A percentile compares a stretch with the other conserved stretches of the same genome.
Evolutionary conservation across 2,888 invertebrate species (phyloP).

Genomic region (Zaprionus bogoriensis): DNA sequence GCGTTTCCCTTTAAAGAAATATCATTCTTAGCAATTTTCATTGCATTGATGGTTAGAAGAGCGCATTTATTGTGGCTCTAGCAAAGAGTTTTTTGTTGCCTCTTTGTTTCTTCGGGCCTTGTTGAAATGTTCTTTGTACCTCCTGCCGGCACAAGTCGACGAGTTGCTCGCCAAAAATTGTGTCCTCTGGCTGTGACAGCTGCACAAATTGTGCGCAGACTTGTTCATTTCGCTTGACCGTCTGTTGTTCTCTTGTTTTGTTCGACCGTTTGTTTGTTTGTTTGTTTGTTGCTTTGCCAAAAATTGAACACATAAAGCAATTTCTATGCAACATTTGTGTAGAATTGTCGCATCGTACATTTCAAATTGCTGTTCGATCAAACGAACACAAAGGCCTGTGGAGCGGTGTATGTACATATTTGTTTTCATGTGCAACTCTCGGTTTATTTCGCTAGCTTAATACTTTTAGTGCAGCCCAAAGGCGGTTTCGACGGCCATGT

Average conservation of each 20-base stretch:
- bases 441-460: too few relatives aligned
- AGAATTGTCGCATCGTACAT: constrained; percentile 47
- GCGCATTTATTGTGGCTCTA: constrained; percentile 33
- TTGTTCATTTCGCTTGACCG: constrained; percentile 66
- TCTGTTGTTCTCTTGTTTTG: constrained; percentile 13
- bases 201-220: constrained; percentile 67
- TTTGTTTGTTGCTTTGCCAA: constrained; percentile 47
- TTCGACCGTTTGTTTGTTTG: constrained; percentile 14
- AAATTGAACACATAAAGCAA: constrained; percentile 60
- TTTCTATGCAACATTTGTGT: constrained; percentile 76
- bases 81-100: constrained; percentile 1
- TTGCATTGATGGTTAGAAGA: constrained; percentile 45
- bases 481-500: constrained; percentile 38
- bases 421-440: too few relatives aligned
- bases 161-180: constrained; percentile 22
- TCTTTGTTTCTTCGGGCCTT: constrained; percentile 5
- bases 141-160: constrained; percentile 32
- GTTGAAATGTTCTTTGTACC: constrained; percentile 50
- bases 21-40: constrained; percentile 8
- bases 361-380: constrained; percentile 67
- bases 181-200: constrained; percentile 59
- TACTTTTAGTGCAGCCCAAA: constrained; percentile 63
- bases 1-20: constrained; percentile 1
- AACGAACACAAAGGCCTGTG: constrained; percentile 19
- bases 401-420: constrained; percentile 3